phyloP scores from a whole-genome alignment of 2,797 vertebrate genomes.

The Microcaecilia unicolor region DNA sequence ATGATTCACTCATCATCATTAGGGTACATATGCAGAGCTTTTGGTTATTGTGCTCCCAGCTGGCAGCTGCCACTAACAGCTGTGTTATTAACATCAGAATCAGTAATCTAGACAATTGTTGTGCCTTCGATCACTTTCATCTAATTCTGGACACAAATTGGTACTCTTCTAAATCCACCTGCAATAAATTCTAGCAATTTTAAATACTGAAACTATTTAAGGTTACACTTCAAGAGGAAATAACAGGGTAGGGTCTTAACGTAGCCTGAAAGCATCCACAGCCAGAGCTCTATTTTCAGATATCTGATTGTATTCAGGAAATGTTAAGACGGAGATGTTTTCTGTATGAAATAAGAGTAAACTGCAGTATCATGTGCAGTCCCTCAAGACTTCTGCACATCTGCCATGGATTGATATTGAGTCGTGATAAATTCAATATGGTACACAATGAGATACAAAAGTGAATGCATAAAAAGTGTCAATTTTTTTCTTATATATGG shows the following conservation, averaged over 20 bases:
- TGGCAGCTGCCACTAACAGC: constrained; percentile 54
- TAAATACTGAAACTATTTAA: constrained; percentile 7
- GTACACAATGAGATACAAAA: not conserved
- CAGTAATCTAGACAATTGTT: constrained; percentile 57
- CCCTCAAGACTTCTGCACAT: not conserved
- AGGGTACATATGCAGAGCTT: constrained; percentile 44
- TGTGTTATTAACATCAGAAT: constrained; percentile 61
- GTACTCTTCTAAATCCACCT: constrained; percentile 42
- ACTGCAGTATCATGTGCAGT: not conserved
- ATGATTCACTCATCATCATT: constrained; percentile 51
- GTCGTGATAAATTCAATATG: not conserved
- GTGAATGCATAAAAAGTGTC: not conserved
- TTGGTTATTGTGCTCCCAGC: constrained; percentile 54
- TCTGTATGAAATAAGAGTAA: not conserved
- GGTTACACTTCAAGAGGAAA: constrained; percentile 3
- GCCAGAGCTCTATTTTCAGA: not conserved
- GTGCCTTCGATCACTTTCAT: constrained; percentile 40
- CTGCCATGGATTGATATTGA: not conserved
- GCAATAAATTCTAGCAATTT: constrained; percentile 30
- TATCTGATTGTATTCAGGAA: not conserved
- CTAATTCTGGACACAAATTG: constrained; percentile 47
- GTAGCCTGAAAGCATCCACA: not conserved
- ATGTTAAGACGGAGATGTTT: not conserved
- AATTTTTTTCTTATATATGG: not conserved
- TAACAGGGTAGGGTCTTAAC: not conserved